A percentile compares a stretch with the other conserved stretches of the same genome.
Conservation (phyloP, 35 echinoderm and acorn worm species). For the Lytechinus variegatus region DNA sequence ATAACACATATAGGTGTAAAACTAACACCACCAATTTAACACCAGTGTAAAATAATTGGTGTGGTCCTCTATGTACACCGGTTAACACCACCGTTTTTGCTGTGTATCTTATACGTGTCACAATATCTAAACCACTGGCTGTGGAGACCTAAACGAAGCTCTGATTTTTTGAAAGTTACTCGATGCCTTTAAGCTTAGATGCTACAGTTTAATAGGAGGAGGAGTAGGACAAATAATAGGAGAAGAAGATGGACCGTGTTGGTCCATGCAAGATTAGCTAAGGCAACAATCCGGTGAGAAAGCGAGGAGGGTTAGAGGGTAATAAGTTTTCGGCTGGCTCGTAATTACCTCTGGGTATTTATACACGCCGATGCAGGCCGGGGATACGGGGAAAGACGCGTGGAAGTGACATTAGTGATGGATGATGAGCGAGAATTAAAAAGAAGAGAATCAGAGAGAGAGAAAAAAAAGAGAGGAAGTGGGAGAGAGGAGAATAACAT, state of each 20-base stretch:
- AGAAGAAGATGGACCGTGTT: not conserved
- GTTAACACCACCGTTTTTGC: no score
- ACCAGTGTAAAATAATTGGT: no score
- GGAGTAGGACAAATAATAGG: not conserved
- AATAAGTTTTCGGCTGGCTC: not conserved
- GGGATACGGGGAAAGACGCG: not conserved
- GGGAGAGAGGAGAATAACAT: not conserved
- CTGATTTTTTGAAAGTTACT: no score
- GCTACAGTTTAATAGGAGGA: not conserved
- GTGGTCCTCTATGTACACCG: no score
- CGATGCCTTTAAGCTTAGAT: not conserved
- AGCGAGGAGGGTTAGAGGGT: not conserved
- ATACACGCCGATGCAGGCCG: not conserved
- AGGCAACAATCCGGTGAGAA: not conserved
- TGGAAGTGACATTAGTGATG: not conserved
- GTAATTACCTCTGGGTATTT: slow-evolving; percentile 4
- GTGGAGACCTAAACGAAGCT: no score
- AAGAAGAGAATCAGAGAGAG: not conserved
- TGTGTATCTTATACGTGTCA: no score
- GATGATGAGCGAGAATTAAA: not conserved
- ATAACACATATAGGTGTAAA: no score
- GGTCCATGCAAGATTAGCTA: slow-evolving; percentile 10
- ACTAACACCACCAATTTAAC: no score
- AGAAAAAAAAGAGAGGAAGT: no score
- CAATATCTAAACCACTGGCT: no score